Evolutionary conservation across 2,113 vertebrate genomes (phyloP), one percentile per base, ranked within the genome.

Genomic region (Bolborhynchus lineola): DNA sequence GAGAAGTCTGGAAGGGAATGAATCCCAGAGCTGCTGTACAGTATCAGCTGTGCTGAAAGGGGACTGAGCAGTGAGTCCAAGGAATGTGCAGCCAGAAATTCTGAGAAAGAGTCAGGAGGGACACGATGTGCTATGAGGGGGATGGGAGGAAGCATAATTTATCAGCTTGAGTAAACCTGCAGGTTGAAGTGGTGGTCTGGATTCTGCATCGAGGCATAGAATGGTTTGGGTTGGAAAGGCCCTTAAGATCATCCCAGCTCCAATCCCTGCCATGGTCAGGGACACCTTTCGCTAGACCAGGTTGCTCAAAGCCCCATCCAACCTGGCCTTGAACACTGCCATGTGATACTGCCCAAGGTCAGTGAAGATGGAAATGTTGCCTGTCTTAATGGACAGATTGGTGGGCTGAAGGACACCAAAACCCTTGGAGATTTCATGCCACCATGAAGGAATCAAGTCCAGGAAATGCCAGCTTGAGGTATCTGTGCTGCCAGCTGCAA

Each of bases 31-130:
- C 53, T 75, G 19, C 44, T n/a, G 31, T 69, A 55, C 76, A 68
- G 81, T 82, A 86, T 87, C 93, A 87, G 82, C 78, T 90, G 74
- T 39, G 68, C 87, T 83, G 31, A 70, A 90, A 70, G 78, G 86
- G 82, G 85, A 86, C 64, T 19, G 64, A 76, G 69, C 16, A 72
- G 49, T 1, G 7, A 69, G 68, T 69, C 90, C 93, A 92, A 90
- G 72, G 82, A 93, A 87, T 90, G 93, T 86, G 90, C 68, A 80
- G 78, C 91, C 93, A 87, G 86, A 49, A 83, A 49, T 93, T 90
- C 87, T 90, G 78, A 87, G 93, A 95, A 92, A 87, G 82, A 83
- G 72, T 90, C 68, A 23, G 68, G 44, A 95, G 72, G 82, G 78
- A 87, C 50, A 1, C 1, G 2, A 65, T 70, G 78, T 80, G 72